phyloP scores from a whole-genome alignment of 35 echinoderm and acorn worm species.

The Diadema setosum region DNA sequence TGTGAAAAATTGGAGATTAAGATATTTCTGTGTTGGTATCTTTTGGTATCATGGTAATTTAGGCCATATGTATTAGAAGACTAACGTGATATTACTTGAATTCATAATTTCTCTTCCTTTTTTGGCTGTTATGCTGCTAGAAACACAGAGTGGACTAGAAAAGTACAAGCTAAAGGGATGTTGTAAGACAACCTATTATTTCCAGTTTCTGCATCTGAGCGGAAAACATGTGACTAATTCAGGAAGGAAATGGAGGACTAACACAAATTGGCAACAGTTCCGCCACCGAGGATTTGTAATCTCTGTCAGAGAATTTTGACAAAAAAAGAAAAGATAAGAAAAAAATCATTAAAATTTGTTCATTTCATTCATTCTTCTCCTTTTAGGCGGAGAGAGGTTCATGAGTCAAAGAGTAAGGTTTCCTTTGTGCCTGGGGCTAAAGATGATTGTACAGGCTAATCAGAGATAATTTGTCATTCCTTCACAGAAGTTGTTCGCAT shows the following conservation, averaged over 20 bases:
- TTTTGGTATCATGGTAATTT: too few species aligned
- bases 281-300: background rate
- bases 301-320: background rate
- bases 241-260: background rate
- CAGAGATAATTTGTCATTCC: too few species aligned
- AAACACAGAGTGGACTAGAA: too few species aligned
- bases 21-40: too few species aligned
- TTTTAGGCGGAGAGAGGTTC: background rate
- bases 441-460: background rate
- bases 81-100: too few species aligned
- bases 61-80: too few species aligned
- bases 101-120: background rate
- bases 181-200: background rate
- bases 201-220: background rate
- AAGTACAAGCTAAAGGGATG: background rate
- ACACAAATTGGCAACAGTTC: constrained; percentile 6
- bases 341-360: background rate
- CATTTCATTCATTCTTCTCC: background rate
- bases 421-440: background rate
- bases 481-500: too few species aligned
- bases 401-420: background rate
- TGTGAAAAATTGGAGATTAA: too few species aligned
- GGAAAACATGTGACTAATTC: background rate
- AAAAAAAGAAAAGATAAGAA: too few species aligned
- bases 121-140: background rate